phyloP scores from a whole-genome alignment of 2,888 invertebrate species.

The Epinotia ramella region DNA sequence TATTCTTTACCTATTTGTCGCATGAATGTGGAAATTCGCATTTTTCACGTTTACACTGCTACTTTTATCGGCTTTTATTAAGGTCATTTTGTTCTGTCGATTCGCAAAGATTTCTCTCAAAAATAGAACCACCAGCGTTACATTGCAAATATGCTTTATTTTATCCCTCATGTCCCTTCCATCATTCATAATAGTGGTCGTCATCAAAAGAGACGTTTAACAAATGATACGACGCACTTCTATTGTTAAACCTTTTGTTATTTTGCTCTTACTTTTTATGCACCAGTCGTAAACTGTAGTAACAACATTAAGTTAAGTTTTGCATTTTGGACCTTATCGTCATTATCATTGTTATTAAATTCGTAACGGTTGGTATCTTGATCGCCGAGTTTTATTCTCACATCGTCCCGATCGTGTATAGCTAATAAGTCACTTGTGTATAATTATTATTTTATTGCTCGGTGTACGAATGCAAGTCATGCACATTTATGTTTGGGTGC shows the following conservation, averaged over 20 bases:
- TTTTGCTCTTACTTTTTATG: constrained; percentile 69
- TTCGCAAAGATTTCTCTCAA: constrained; percentile 5
- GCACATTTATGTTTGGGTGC: constrained; percentile 71
- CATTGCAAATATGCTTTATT: constrained; percentile 64
- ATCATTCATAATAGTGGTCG: constrained; percentile 83
- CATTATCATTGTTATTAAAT: constrained; percentile 47
- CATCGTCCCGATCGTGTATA: constrained; percentile 71
- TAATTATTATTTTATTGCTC: constrained; percentile 84
- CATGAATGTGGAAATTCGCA: constrained; percentile 12
- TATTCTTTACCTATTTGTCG: constrained; percentile 46
- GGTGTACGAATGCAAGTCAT: constrained; percentile 78
- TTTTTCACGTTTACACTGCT: not conserved
- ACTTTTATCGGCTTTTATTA: too few species aligned
- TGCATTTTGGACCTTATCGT: constrained; percentile 50
- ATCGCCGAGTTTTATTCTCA: constrained; percentile 63
- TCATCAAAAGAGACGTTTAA: constrained; percentile 83
- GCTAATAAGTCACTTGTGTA: constrained; percentile 84
- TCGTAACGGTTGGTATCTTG: constrained; percentile 28
- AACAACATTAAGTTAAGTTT: constrained; percentile 48
- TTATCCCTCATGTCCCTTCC: constrained; percentile 66
- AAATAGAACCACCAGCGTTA: constrained; percentile 47
- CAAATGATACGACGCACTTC: constrained; percentile 83
- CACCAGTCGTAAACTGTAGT: constrained; percentile 56
- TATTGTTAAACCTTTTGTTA: constrained; percentile 82
- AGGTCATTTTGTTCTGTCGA: not conserved